A percentile compares a stretch with the other conserved stretches of the same genome.
phyloP scores from a whole-genome alignment of 2,888 invertebrate species.

The Microdon myrmicae region DNA sequence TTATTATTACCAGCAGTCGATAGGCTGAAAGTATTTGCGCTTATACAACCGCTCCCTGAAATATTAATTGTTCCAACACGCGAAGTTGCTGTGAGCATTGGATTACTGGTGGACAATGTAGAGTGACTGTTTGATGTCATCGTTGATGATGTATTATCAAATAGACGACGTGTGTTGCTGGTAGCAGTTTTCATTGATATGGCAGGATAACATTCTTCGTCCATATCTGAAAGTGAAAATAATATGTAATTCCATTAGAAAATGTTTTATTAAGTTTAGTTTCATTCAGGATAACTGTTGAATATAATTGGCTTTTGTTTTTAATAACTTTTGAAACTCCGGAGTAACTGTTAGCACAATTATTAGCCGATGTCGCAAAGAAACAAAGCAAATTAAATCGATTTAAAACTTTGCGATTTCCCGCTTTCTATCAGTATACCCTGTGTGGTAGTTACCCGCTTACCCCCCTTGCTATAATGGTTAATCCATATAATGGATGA shows the following conservation, averaged over 20 bases:
- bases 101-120: conserved; percentile 39
- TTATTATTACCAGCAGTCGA: conserved; percentile 45
- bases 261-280: neutral
- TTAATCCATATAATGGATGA: no score
- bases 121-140: conserved; percentile 38
- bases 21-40: conserved; percentile 36
- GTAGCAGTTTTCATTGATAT: conserved; percentile 77
- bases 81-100: conserved; percentile 49
- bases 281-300: no score
- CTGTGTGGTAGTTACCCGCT: no score
- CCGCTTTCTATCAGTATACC: no score
- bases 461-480: no score
- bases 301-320: no score
- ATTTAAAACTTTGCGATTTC: no score
- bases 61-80: conserved; percentile 50
- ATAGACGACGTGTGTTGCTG: conserved; percentile 60
- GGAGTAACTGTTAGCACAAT: no score
- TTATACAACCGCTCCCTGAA: conserved; percentile 43
- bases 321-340: no score
- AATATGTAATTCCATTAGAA: neutral
- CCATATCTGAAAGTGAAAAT: conserved; percentile 75
- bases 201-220: conserved; percentile 87
- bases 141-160: conserved; percentile 52
- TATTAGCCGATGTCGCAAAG: no score
- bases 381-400: no score